These are phyloP conservation scores for Phocoena phocoena DNA, from an alignment of 2,113 vertebrate genomes.

Conservation along the genomic window DNA sequence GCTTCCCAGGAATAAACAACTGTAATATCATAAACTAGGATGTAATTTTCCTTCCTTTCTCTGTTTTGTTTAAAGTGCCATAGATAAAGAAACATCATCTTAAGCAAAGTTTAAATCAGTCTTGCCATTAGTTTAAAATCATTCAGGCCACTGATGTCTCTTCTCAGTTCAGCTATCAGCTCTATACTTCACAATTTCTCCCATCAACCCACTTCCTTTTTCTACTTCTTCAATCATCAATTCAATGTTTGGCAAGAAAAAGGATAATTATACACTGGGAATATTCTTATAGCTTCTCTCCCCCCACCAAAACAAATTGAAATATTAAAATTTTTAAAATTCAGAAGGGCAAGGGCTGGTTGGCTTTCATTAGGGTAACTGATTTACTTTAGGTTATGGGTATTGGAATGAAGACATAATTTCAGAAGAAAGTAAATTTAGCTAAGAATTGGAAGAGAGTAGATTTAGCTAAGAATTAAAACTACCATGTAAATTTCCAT, in stretches of 20 bases:
- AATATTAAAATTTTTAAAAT: not conserved
- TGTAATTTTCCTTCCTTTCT: not conserved
- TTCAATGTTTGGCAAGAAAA: constrained; percentile 13
- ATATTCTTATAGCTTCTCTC: not conserved
- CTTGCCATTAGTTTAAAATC: not conserved
- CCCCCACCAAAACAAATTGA: not conserved
- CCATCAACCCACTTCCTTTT: constrained; percentile 14
- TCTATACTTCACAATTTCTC: not conserved
- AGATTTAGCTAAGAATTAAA: constrained; percentile 22
- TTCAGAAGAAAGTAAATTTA: not conserved
- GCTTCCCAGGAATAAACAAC: not conserved
- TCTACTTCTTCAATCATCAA: not conserved
- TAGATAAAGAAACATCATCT: not conserved
- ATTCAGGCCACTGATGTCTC: not conserved
- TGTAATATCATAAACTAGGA: not conserved
- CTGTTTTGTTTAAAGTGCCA: not conserved
- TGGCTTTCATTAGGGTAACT: not conserved
- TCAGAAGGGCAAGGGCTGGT: not conserved
- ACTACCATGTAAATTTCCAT: not conserved
- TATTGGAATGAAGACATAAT: not conserved
- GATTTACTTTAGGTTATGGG: not conserved
- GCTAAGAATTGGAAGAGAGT: not conserved
- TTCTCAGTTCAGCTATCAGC: not conserved
- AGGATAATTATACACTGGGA: not conserved
- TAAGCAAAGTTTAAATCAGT: not conserved